These are phyloP conservation scores for Cistogaster globosa DNA, from an alignment of 2,888 invertebrate genomes.

Conservation along the genomic window DNA sequence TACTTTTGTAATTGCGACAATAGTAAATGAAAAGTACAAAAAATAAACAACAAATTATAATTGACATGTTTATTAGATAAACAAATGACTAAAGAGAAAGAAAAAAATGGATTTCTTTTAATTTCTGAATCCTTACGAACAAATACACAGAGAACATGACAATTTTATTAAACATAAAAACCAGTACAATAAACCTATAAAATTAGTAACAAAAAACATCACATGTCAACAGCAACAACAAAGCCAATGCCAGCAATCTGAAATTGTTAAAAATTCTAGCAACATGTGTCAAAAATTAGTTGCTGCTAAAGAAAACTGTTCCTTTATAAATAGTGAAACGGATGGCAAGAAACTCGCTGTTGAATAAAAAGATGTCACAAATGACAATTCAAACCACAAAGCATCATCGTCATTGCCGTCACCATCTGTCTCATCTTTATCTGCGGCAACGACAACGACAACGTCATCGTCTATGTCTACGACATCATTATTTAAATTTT, in stretches of 20 bases:
- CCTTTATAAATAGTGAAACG: slow-evolving; percentile 47
- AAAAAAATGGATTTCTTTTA: slow-evolving; percentile 50
- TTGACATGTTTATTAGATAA: slow-evolving; percentile 72
- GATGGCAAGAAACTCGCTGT: too few species aligned
- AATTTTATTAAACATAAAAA: slow-evolving; percentile 76
- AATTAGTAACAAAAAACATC: slow-evolving; percentile 76
- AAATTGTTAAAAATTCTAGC: slow-evolving; percentile 58
- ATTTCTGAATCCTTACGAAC: slow-evolving; percentile 70
- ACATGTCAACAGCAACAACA: slow-evolving; percentile 74
- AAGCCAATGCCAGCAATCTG: slow-evolving; percentile 70
- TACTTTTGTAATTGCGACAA: slow-evolving; percentile 69
- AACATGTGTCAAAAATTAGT: slow-evolving; percentile 63
- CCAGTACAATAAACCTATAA: slow-evolving; percentile 77
- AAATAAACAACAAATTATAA: slow-evolving; percentile 59
- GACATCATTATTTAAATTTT: slow-evolving; percentile 62
- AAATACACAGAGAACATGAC: slow-evolving; percentile 72
- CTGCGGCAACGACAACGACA: slow-evolving; percentile 64
- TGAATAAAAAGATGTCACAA: slow-evolving; percentile 67
- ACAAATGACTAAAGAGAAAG: slow-evolving; percentile 45
- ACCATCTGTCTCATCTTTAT: slow-evolving; percentile 21
- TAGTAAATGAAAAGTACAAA: slow-evolving; percentile 60
- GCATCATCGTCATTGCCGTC: slow-evolving; percentile 53
- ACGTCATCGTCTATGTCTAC: slow-evolving; percentile 66
- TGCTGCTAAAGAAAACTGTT: slow-evolving; percentile 51
- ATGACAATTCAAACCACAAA: slow-evolving; percentile 66